phyloP scores from a whole-genome alignment of 53 echinoderm and acorn worm genomes.

The Crossaster papposus region DNA sequence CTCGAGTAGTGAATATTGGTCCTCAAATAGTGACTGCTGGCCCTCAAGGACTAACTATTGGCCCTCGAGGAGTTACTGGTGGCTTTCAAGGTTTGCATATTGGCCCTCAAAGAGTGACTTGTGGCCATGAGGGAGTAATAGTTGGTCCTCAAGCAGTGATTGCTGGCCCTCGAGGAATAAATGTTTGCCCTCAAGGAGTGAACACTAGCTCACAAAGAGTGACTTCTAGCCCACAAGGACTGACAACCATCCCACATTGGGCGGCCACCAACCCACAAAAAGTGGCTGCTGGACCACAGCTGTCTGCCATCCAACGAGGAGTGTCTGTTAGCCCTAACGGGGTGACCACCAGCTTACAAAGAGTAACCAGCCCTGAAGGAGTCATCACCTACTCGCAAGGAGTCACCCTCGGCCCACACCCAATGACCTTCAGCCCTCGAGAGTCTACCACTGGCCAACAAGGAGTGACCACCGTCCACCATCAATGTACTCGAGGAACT shows the following conservation, averaged over 20 bases:
- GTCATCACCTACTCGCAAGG: too few relatives aligned
- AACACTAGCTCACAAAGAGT: too few relatives aligned
- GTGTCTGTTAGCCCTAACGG: neutral
- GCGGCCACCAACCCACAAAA: too few relatives aligned
- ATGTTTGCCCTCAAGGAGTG: too few relatives aligned
- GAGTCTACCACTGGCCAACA: too few relatives aligned
- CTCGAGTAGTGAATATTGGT: neutral
- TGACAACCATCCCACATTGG: too few relatives aligned
- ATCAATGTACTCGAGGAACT: too few relatives aligned
- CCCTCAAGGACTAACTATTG: neutral
- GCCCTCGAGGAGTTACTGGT: neutral
- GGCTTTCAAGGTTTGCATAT: neutral
- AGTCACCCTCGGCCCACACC: too few relatives aligned
- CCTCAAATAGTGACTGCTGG: neutral
- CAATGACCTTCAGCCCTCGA: too few relatives aligned
- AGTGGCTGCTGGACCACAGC: neutral
- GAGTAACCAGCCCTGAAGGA: too few relatives aligned
- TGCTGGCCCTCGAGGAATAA: neutral
- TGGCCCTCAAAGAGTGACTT: neutral
- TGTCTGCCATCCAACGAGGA: neutral
- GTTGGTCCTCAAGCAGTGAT: neutral
- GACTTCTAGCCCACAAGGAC: too few relatives aligned
- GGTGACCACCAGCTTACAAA: neutral
- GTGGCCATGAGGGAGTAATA: neutral
- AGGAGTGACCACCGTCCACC: too few relatives aligned